These are phyloP conservation scores for Nannobrachium achirus DNA, from an alignment of 2,113 vertebrate species.

Conservation along the genomic window DNA sequence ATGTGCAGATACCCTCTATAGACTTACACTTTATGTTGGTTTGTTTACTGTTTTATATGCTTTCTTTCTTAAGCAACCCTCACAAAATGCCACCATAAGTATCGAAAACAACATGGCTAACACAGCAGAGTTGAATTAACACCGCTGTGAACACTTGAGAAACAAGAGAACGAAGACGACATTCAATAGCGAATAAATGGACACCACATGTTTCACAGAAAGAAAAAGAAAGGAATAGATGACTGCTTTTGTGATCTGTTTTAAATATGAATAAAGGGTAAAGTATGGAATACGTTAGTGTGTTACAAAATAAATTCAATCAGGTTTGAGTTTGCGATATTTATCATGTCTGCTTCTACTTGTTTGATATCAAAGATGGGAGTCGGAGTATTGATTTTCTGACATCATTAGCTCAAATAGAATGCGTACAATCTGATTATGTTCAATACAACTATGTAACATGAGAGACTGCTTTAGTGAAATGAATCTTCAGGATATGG, in stretches of 20 bases:
- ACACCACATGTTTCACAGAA: too few species aligned
- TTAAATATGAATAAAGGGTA: slow-evolving; percentile 17
- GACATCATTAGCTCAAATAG: slow-evolving; percentile 44
- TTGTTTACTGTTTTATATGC: too few species aligned
- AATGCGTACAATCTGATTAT: slow-evolving; percentile 59
- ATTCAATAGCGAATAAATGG: too few species aligned
- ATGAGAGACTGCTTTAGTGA: slow-evolving; percentile 49
- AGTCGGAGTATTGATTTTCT: slow-evolving; percentile 65
- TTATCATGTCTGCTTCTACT: slow-evolving; percentile 48
- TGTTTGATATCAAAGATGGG: slow-evolving; percentile 34
- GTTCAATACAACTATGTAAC: slow-evolving; percentile 46
- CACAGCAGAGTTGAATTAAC: too few species aligned
- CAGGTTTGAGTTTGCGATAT: slow-evolving; percentile 27
- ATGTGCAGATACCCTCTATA: too few species aligned
- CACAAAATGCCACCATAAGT: too few species aligned
- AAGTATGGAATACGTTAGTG: neutral
- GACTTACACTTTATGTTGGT: too few species aligned
- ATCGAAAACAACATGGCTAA: too few species aligned
- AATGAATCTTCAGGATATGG: slow-evolving; percentile 22
- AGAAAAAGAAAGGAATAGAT: too few species aligned
- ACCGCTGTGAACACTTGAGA: too few species aligned
- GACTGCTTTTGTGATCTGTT: neutral
- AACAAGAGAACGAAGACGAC: too few species aligned
- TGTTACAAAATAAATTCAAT: slow-evolving; percentile 34
- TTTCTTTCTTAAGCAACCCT: too few species aligned